Conservation (phyloP, 2,888 invertebrate species). For the Cosmopolites sordidus region DNA sequence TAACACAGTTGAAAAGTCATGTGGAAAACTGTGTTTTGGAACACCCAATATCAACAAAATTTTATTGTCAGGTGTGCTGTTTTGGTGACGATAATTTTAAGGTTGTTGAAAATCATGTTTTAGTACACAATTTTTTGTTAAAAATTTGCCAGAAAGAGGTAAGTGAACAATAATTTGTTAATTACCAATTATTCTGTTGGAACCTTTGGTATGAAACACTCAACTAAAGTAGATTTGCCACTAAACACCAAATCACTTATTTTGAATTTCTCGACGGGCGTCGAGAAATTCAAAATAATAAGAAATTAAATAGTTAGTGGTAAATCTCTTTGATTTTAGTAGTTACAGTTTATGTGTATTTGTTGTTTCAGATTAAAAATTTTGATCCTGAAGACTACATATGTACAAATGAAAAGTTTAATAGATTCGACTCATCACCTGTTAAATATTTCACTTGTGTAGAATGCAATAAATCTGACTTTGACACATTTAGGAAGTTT, state of each 20-base stretch:
- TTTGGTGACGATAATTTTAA: conserved; percentile 56
- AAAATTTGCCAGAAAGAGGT: conserved; percentile 42
- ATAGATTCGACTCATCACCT: conserved; percentile 18
- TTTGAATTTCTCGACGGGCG: no score
- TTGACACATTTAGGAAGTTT: conserved; percentile 51
- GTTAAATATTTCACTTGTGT: conserved; percentile 36
- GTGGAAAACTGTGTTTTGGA: conserved; percentile 50
- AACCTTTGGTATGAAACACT: no score
- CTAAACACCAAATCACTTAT: no score
- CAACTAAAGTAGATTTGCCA: no score
- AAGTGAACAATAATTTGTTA: no score
- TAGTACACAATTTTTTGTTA: conserved; percentile 53
- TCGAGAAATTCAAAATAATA: no score
- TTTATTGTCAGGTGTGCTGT: conserved; percentile 52
- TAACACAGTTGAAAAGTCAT: conserved; percentile 51
- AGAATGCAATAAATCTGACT: conserved; percentile 39
- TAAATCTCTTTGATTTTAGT: no score
- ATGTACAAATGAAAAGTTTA: conserved; percentile 42
- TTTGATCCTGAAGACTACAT: conserved; percentile 52
- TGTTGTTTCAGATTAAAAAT: conserved; percentile 32
- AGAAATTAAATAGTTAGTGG: no score
- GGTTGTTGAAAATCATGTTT: conserved; percentile 51
- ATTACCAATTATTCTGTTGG: no score
- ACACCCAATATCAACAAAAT: conserved; percentile 45
- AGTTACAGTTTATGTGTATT: background rate